phyloP scores from a whole-genome alignment of 1,140 invertebrate species.

The Pachypeltis micranthus region DNA sequence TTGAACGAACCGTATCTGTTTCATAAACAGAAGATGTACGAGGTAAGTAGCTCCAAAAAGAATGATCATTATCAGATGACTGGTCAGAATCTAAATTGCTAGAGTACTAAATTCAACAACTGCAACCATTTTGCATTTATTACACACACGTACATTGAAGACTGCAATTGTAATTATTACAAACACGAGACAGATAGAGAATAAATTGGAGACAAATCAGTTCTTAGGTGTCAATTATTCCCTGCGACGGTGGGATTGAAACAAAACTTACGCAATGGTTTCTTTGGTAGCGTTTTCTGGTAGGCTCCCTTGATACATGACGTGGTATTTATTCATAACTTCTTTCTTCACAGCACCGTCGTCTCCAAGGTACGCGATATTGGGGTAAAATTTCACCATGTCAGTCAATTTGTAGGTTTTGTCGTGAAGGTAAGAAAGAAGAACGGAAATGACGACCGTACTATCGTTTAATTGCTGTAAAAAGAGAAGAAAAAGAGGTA shows the following conservation, averaged over 20 bases:
- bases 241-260: background rate
- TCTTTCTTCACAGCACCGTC: conserved; percentile 55
- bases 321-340: conserved; percentile 87
- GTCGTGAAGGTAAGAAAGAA: conserved; percentile 67
- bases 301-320: conserved; percentile 66
- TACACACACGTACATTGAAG: no score
- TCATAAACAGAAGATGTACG: no score
- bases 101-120: no score
- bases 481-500: conserved; percentile 27
- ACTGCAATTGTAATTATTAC: no score
- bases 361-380: conserved; percentile 53
- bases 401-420: conserved; percentile 47
- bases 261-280: conserved; percentile 47
- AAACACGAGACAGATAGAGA: no score
- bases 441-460: conserved; percentile 80
- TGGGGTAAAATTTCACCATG: conserved; percentile 74
- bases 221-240: background rate
- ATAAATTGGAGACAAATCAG: background rate
- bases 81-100: no score
- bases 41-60: no score
- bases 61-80: no score
- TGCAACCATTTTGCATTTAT: no score
- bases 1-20: no score
- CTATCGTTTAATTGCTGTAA: conserved; percentile 83
- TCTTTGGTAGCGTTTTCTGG: conserved; percentile 43